Conservation (phyloP, 53 echinoderm and acorn worm genomes). For the Glandiceps talaboti region DNA sequence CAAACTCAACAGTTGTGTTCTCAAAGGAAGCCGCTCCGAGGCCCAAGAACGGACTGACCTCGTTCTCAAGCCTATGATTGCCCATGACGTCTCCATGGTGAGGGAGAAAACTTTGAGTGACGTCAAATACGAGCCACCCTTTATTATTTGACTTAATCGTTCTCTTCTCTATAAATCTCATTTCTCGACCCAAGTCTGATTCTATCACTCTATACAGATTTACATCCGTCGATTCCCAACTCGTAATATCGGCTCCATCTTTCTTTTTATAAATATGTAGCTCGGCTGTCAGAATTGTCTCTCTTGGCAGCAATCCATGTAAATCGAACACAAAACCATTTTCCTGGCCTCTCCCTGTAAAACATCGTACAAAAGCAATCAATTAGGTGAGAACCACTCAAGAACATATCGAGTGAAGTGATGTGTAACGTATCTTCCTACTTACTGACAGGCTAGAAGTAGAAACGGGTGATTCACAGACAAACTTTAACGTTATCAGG, state of each 20-base stretch:
- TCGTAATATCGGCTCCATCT: constrained; percentile 23
- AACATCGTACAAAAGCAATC: background rate
- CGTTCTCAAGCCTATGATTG: background rate
- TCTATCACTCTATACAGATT: background rate
- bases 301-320: constrained; percentile 56
- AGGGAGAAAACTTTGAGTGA: background rate
- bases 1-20: background rate
- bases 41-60: background rate
- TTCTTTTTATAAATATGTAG: constrained; percentile 61
- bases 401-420: too few relatives aligned
- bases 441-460: too few relatives aligned
- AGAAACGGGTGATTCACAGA: too few relatives aligned
- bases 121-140: background rate
- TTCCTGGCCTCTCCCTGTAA: constrained; percentile 33
- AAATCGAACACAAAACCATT: constrained; percentile 69
- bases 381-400: too few relatives aligned
- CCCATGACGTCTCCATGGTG: too few relatives aligned
- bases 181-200: background rate
- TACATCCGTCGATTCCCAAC: background rate
- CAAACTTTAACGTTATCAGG: too few relatives aligned
- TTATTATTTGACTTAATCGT: background rate
- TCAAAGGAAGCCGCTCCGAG: background rate
- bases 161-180: background rate
- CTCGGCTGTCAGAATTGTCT: constrained; percentile 66
- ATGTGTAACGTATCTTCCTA: too few relatives aligned